Base-by-base conservation (phyloP, 2,888 invertebrate species). In the Teleiodes luculella region DNA sequence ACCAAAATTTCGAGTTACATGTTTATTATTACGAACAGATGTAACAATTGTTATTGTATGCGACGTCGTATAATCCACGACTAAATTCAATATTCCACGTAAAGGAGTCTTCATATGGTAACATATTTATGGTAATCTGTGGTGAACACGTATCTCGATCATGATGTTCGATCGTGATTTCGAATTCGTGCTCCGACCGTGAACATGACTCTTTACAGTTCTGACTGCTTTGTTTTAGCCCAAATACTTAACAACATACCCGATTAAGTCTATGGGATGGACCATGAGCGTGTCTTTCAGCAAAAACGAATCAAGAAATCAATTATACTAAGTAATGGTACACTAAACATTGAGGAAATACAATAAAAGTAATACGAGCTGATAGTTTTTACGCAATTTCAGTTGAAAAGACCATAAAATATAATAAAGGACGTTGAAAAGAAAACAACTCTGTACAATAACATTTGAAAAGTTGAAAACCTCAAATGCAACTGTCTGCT, bases 91-190 rank as follows among this genome's bases (percentile, higher is more conserved):
- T 86, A 86, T 85, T 80, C 84, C 79, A 78, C 77, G 78, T 76
- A 78, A 86, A 80, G 83, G 80, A 84, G 81, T 80, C 77, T 75
- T 86, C 83, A 83, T 84, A 81, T 80, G 73, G 79, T 81, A 81
- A 73, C 74, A 74, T 76, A 78, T 76, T 78, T 85, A 86, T 86
- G 84, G 78, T 86, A 87, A 86, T 83, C 80, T 77, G 68, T 74
- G 73, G 62, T 56, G 59, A 68, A 80, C 76, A 80, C 75, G 84
- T 80, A 80, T 82, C 83, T 80, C 78, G 83, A 82, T 83, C 84
- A 82, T 81, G 83, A 78, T 79, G 72, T 72, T 72, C 80, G 80
- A 81, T 87, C 87, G 87, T 87, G 87, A 86, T 72, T 70, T 70
- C 64, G 66, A 75, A 73, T 75, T 86, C 86, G 85, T 83, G 86